A percentile compares a stretch with the other conserved stretches of the same genome.
phyloP scores from a whole-genome alignment of 2,797 vertebrate genomes.

The Manis pentadactyla region DNA sequence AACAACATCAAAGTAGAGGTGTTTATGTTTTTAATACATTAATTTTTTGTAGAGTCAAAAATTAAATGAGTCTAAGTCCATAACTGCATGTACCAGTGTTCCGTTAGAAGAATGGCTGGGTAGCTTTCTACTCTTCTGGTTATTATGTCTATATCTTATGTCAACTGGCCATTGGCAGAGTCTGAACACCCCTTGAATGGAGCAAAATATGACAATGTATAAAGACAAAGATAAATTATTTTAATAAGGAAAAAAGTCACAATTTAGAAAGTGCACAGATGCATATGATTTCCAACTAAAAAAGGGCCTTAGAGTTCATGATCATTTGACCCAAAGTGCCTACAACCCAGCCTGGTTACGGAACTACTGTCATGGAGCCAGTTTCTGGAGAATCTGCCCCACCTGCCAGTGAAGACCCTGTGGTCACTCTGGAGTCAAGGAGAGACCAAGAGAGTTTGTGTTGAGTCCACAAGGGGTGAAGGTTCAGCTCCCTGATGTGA shows the following conservation, averaged over 20 bases:
- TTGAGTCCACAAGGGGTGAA: background rate
- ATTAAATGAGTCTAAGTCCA: background rate
- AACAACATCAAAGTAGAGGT: conserved; percentile 45
- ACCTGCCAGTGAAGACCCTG: background rate
- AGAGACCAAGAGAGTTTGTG: no score
- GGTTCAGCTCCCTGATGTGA: background rate
- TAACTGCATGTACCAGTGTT: background rate
- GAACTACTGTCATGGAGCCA: background rate
- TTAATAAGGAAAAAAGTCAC: background rate
- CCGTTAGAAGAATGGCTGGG: background rate
- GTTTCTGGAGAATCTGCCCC: background rate
- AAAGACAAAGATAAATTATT: background rate
- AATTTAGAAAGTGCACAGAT: background rate
- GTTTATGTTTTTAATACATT: conserved; percentile 14
- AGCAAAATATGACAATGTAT: background rate
- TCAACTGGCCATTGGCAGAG: background rate
- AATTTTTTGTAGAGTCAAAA: background rate
- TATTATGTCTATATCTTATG: background rate
- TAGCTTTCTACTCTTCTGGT: background rate
- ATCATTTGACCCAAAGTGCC: background rate
- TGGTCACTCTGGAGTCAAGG: background rate
- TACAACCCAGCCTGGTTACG: background rate
- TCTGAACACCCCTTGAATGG: background rate
- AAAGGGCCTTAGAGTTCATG: background rate
- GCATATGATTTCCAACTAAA: background rate